Evolutionary conservation across 53 echinoderm and acorn worm species (phyloP), one percentile per base, ranked within the genome.

Genomic region (Henricia sp.): DNA sequence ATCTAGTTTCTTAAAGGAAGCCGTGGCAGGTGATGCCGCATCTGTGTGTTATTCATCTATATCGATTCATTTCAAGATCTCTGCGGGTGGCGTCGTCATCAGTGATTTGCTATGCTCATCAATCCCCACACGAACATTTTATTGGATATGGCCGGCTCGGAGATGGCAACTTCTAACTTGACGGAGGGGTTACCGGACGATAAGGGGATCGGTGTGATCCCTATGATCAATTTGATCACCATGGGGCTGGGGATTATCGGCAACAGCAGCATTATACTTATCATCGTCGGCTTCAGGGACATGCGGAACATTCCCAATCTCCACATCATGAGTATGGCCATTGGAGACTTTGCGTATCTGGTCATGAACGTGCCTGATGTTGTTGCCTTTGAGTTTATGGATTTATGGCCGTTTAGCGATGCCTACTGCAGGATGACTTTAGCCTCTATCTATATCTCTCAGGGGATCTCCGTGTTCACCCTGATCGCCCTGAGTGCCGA

Each of bases 261-360:
- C 0, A 96, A 96, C 54, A 84, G 78, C 6, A 89, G 93, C 53
- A 74, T 96, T 12, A 93, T 96, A 6, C 71, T 91, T 36, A 87
- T 96, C 50, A 87, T 93, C 4, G 68, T 96, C 12, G 48, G 83
- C 0, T 87, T 93, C 28, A 71, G 92, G 11, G 91, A 96, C 44
- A 96, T 96, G 96, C 48, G 93, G 40, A 96, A 94, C 27, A 89
- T 93, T 12, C 93, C 96, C 1, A 96, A 96, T 80, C 77, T 93
- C 1, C 84, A 92, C 82, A 96, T 96, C 36, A 74, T 89, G 11
- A 96, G 93, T 50, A 85, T 96, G 28, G 91, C 93, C 0, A 27
- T 91, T 1, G 96, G 96, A 8, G 96, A 96, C 84, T 84, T 96
- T 28, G 37, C 93, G 2, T 92, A 87, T 33, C 87, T 96, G 4